Percentiles rank a stretch among this genome's conserved stretches.
These are phyloP conservation scores for Palythoa grandis DNA, from an alignment of 92 coral and sea anemone species.

Conservation along the genomic window DNA sequence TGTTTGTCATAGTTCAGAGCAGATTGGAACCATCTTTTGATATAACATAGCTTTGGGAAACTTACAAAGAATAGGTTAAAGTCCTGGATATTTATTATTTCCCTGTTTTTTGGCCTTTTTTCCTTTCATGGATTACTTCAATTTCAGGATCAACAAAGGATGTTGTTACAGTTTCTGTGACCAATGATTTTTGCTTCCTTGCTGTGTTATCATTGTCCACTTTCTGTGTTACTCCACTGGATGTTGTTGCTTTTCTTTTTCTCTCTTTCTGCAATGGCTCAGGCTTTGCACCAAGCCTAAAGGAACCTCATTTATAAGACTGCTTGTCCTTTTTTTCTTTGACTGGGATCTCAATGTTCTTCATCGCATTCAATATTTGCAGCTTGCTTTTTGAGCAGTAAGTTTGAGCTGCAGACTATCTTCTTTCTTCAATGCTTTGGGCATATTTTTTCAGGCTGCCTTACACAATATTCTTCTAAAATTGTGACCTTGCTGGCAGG, in stretches of 20 bases:
- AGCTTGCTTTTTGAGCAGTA: constrained; percentile 56
- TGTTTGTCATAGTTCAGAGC: constrained; percentile 21
- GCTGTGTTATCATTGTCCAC: constrained; percentile 36
- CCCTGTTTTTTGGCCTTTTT: neutral
- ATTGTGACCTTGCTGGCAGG: constrained; percentile 70
- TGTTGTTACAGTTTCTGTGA: constrained; percentile 25
- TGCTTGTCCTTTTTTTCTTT: constrained; percentile 46
- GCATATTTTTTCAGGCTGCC: constrained; percentile 49
- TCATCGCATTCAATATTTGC: constrained; percentile 47
- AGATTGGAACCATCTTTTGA: constrained; percentile 16
- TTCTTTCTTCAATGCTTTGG: constrained; percentile 53
- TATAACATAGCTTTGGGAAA: constrained; percentile 2
- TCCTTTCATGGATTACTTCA: constrained; percentile 19
- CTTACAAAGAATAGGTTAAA: neutral
- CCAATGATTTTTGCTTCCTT: constrained; percentile 19
- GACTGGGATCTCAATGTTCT: constrained; percentile 40
- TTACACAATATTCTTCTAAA: constrained; percentile 53
- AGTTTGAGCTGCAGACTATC: constrained; percentile 46
- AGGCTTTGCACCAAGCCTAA: constrained; percentile 52
- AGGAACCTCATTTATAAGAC: constrained; percentile 52
- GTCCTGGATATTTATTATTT: too few species aligned
- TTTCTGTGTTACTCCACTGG: neutral
- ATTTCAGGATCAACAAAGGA: constrained; percentile 18
- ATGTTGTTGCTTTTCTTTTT: constrained; percentile 43
- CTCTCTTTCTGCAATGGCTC: constrained; percentile 45